phyloP scores from a whole-genome alignment of 2,888 invertebrate species.

The Melanchra persicariae region DNA sequence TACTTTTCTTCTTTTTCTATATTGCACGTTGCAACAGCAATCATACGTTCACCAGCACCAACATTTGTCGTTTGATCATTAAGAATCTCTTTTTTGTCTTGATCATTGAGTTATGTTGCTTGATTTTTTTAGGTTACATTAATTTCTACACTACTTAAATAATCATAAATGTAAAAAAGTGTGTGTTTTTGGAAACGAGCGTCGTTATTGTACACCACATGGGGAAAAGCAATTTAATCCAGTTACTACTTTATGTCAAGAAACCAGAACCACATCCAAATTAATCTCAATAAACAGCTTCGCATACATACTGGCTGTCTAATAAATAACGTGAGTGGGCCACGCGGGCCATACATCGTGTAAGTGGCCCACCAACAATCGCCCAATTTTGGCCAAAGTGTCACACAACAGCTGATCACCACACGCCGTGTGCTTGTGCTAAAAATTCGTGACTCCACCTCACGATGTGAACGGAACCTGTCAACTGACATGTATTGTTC shows the following conservation, averaged over 20 bases:
- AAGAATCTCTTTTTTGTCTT: neutral
- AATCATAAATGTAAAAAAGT: too few relatives aligned
- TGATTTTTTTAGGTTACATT: neutral
- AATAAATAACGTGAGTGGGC: conserved; percentile 61
- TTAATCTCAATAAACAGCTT: conserved; percentile 50
- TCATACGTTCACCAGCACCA: neutral
- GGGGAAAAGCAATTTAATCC: conserved; percentile 22
- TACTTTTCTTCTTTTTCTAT: neutral
- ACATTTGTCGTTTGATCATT: neutral
- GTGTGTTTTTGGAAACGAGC: neutral
- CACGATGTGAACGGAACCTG: conserved; percentile 74
- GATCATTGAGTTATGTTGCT: neutral
- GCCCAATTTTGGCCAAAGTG: conserved; percentile 58
- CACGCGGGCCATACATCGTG: conserved; percentile 53
- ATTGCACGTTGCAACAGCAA: neutral
- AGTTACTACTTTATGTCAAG: conserved; percentile 30
- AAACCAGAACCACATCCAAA: conserved; percentile 41
- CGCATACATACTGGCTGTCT: conserved; percentile 20
- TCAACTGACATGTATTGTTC: conserved; percentile 60
- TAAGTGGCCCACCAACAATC: conserved; percentile 60
- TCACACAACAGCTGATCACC: conserved; percentile 62
- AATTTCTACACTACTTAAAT: too few relatives aligned
- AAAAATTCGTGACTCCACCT: conserved; percentile 78
- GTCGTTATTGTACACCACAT: neutral
- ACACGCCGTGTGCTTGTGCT: conserved; percentile 47